These are phyloP conservation scores for Prochilodus magdalenae DNA, from an alignment of 2,113 vertebrate species.

Conservation along the genomic window DNA sequence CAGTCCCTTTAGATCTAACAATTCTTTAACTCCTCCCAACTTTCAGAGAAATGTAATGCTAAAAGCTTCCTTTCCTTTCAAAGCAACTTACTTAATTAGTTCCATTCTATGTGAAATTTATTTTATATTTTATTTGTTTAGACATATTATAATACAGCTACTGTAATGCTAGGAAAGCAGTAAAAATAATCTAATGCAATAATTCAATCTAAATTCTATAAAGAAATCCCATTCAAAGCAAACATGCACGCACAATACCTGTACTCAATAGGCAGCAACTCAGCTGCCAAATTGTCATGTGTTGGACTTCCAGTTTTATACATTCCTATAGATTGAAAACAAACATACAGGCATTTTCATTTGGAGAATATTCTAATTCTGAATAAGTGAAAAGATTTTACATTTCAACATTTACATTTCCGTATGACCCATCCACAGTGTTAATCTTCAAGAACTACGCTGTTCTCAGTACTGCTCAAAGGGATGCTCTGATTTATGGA, in stretches of 20 bases:
- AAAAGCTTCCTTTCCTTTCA: no score
- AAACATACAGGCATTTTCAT: background rate
- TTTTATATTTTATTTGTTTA: no score
- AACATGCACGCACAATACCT: constrained; percentile 74
- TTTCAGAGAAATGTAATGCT: no score
- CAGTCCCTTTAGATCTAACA: no score
- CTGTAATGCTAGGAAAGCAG: background rate
- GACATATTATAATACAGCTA: no score
- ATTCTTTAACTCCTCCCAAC: no score
- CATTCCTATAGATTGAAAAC: constrained; percentile 60
- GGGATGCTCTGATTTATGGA: background rate
- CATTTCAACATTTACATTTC: background rate
- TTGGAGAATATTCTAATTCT: no score
- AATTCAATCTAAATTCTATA: no score
- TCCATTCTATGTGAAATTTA: background rate
- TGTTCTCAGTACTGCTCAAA: background rate
- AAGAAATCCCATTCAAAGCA: background rate
- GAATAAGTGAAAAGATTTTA: no score
- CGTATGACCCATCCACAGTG: background rate
- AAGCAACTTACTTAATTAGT: background rate
- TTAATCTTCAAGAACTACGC: background rate
- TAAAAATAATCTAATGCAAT: no score
- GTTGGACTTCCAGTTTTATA: constrained; percentile 80
- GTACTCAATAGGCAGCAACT: constrained; percentile 92
- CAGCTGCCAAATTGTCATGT: constrained; percentile 92